Percentiles rank a stretch among this genome's conserved stretches.
These are phyloP conservation scores for Labia minor DNA, from an alignment of 2,888 invertebrate species.

Conservation along the genomic window DNA sequence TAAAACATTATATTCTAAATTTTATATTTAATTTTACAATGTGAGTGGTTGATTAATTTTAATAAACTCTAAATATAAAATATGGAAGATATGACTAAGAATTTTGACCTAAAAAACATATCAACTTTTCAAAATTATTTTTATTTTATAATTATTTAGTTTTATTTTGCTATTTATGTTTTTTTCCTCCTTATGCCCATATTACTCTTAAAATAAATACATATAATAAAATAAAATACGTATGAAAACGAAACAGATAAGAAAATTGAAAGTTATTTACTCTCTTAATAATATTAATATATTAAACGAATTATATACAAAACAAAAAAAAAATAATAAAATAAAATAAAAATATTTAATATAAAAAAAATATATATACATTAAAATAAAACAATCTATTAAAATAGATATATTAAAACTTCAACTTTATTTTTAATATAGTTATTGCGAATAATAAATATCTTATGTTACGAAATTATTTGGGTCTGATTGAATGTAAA, in stretches of 20 bases:
- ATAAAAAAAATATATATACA: not conserved
- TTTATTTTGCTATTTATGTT: not conserved
- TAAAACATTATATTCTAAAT: too few species aligned
- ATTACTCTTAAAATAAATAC: too few species aligned
- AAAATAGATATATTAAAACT: not conserved
- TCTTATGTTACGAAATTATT: constrained; percentile 1
- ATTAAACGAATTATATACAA: constrained; percentile 1
- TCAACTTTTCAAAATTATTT: not conserved
- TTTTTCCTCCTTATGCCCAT: not conserved
- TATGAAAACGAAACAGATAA: not conserved
- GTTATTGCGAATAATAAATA: not conserved
- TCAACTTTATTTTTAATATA: constrained; percentile 13
- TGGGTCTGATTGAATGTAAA: constrained; percentile 7
- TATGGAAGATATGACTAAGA: not conserved
- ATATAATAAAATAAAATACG: not conserved
- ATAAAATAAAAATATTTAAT: not conserved
- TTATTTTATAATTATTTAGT: not conserved
- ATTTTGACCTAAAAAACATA: not conserved
- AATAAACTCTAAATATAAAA: too few species aligned
- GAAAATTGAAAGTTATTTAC: not conserved
- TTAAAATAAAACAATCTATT: not conserved
- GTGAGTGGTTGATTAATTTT: too few species aligned
- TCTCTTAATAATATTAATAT: not conserved
- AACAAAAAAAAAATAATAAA: not conserved
- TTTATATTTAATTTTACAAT: too few species aligned